These are phyloP conservation scores for Clunio marinus DNA, from an alignment of 2,888 invertebrate species.

Conservation along the genomic window DNA sequence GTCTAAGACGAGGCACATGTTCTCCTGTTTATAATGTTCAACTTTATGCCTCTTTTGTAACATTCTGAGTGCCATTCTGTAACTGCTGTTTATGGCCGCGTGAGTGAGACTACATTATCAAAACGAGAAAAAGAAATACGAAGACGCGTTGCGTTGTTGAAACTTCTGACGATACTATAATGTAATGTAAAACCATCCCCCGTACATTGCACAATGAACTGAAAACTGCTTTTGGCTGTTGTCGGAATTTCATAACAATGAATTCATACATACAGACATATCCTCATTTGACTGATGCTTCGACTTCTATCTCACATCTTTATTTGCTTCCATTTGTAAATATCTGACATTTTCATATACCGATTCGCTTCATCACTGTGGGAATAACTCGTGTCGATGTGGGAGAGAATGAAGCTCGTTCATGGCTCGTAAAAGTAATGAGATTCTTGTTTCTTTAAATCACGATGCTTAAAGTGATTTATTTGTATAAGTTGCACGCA, in stretches of 20 bases:
- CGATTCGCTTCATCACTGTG: not conserved
- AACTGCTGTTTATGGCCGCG: not conserved
- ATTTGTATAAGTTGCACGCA: not conserved
- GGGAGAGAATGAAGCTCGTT: too few relatives aligned
- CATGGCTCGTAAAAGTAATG: not conserved
- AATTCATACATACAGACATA: not conserved
- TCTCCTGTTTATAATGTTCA: constrained; percentile 2
- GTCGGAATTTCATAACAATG: not conserved
- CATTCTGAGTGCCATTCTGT: not conserved
- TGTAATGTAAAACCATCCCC: too few relatives aligned
- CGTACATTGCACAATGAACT: not conserved
- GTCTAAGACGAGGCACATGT: not conserved
- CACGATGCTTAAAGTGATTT: not conserved
- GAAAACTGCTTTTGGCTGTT: too few relatives aligned
- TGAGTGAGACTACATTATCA: not conserved
- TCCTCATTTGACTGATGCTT: constrained; percentile 2
- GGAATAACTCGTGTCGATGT: too few relatives aligned
- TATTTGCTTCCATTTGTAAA: not conserved
- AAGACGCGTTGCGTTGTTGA: too few relatives aligned
- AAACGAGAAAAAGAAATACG: not conserved
- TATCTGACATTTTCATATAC: too few relatives aligned
- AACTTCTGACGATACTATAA: too few relatives aligned
- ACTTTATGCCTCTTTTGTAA: constrained; percentile 1
- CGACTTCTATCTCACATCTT: not conserved
- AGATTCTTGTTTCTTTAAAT: not conserved